Conservation (phyloP, 2,113 vertebrate species). For the Chlamydotis undulata region DNA sequence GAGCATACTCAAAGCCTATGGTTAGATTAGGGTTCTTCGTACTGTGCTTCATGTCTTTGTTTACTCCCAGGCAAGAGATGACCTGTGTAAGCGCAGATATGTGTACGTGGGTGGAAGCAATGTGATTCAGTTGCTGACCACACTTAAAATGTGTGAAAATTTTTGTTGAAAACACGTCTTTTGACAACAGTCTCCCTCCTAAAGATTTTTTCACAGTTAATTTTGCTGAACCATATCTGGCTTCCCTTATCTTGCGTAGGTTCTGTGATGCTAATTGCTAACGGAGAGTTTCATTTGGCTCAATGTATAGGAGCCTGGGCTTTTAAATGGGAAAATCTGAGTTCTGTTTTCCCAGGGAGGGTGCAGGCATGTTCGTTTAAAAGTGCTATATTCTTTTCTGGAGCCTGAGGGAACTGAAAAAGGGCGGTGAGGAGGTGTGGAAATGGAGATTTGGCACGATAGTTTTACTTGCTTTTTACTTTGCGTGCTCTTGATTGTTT, state of each 20-base stretch:
- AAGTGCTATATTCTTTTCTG: not conserved
- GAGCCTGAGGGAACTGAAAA: not conserved
- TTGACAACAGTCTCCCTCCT: not conserved
- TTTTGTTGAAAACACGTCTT: not conserved
- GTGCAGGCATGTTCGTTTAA: not conserved
- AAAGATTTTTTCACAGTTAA: not conserved
- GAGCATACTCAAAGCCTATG: not conserved
- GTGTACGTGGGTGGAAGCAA: not conserved
- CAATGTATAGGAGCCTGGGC: not conserved
- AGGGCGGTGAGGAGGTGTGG: not conserved
- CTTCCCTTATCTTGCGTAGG: slow-evolving; percentile 12
- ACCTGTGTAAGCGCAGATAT: not conserved
- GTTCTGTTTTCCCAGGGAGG: not conserved
- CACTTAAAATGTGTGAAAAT: not conserved
- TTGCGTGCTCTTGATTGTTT: not conserved
- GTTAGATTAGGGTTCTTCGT: not conserved
- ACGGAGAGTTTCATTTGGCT: slow-evolving; percentile 1
- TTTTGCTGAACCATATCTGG: slow-evolving; percentile 16
- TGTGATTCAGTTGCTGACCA: not conserved
- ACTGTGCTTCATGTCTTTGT: not conserved
- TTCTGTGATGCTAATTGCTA: slow-evolving; percentile 18
- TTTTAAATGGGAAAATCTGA: slow-evolving; percentile 28
- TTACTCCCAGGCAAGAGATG: not conserved
- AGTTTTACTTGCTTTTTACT: slow-evolving; percentile 25
- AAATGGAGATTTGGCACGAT: not conserved